These are phyloP conservation scores for Haemorhous mexicanus DNA, from an alignment of 2,113 vertebrate species.

Conservation along the genomic window DNA sequence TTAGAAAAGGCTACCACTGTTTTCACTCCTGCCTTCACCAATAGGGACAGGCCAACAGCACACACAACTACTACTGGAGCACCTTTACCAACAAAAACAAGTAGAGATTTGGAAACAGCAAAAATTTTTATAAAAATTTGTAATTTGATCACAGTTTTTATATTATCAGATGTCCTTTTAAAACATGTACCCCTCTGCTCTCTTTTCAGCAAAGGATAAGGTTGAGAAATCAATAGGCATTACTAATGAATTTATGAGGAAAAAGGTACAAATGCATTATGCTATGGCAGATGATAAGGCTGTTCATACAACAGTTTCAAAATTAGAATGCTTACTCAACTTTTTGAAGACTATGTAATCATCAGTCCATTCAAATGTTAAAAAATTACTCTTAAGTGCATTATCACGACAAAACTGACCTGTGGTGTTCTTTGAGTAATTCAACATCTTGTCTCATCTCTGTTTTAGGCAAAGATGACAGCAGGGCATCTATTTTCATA, in stretches of 20 bases:
- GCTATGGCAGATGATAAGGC: not conserved
- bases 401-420: conserved; percentile 71
- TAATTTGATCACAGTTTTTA: not conserved
- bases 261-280: not conserved
- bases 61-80: not conserved
- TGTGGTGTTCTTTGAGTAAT: conserved; percentile 83
- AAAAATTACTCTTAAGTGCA: not conserved
- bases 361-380: not conserved
- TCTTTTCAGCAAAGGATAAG: not conserved
- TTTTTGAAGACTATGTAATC: not conserved
- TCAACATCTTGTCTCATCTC: conserved; percentile 77
- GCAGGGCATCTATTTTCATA: conserved; percentile 91
- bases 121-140: not conserved
- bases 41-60: not conserved
- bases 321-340: not conserved
- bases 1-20: not conserved
- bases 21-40: not conserved
- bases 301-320: not conserved
- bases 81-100: not conserved
- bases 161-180: not conserved
- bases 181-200: not conserved
- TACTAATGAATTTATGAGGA: not conserved
- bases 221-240: not conserved
- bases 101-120: not conserved
- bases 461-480: conserved; percentile 81